Percentiles rank a stretch among this genome's conserved stretches.
phyloP scores from a whole-genome alignment of 2,113 vertebrate species.

The Mionectes macconnelli region DNA sequence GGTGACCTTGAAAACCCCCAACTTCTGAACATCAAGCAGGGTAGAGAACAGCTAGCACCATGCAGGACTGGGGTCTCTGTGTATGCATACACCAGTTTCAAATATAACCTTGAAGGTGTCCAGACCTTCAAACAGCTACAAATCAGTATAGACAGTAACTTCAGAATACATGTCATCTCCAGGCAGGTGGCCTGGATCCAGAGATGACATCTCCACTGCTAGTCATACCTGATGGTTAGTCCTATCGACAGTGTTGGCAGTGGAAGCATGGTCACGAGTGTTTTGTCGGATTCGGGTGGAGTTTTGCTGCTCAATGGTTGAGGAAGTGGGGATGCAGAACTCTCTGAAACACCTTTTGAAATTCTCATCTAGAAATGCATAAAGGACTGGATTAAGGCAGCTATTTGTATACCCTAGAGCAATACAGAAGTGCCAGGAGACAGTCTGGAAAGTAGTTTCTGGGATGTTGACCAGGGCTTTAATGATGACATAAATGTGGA shows the following conservation, averaged over 20 bases:
- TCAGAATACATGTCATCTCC: conserved; percentile 83
- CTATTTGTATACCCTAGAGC: conserved; percentile 98
- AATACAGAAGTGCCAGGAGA: conserved; percentile 99
- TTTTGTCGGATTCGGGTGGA: conserved; percentile 86
- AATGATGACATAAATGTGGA: conserved; percentile 97
- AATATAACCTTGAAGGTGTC: not conserved
- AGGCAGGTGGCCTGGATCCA: conserved; percentile 72
- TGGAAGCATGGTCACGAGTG: conserved; percentile 86
- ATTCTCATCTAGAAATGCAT: conserved; percentile 98
- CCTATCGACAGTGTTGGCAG: conserved; percentile 87
- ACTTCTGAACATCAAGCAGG: not conserved
- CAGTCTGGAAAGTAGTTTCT: conserved; percentile 89
- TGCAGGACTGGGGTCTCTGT: not conserved
- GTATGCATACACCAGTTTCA: not conserved
- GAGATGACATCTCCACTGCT: conserved; percentile 88
- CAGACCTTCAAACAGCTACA: conserved; percentile 13
- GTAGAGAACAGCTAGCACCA: not conserved
- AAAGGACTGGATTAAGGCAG: conserved; percentile 98
- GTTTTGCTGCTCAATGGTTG: conserved; percentile 88
- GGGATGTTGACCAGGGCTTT: conserved; percentile 92
- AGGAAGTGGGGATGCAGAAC: conserved; percentile 93
- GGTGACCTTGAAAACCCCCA: not conserved
- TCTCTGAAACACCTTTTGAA: conserved; percentile 98
- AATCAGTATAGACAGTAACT: conserved; percentile 80
- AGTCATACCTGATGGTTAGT: conserved; percentile 97